Evolutionary conservation across 1,140 invertebrate species (phyloP), one percentile per base, ranked within the genome.

Genomic region (Ephestia elutella): DNA sequence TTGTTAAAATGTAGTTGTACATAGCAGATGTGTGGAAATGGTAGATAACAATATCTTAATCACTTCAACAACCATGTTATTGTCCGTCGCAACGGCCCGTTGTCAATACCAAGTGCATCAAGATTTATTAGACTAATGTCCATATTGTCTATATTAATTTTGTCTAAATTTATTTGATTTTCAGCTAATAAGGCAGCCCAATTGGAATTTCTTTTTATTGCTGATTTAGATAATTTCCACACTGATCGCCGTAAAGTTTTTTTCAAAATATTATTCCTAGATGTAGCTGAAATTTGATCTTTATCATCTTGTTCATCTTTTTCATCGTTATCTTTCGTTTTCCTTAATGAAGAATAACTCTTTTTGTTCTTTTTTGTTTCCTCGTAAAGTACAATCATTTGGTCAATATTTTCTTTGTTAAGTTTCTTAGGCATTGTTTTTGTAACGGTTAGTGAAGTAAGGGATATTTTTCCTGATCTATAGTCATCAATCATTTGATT

Each of bases 51-150:
- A 32, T 32, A 32, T 32, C 18, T 56, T 61, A 5, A 54, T 63
- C 60, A 68, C 54, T 66, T 71, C 10, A 63, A 50, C 8, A 70
- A 49, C 68, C 68, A 70, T 3, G 44, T 28, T 5, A 70, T 10
- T 18, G 57, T 60, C 2, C 59, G n/a, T 54, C 59, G 65, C 9
- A 71, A 15, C 3, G 62, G 10, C 59, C 65, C 65, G 49, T 63
- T 71, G 44, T 66, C 56, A 21, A 71, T 71, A 0, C 57, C 61
- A 13, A 68, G 20, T 19, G 49, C 63, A 10, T 71, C 60, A 13
- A 71, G n/a, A 54, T 66, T 61, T 17, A 71, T 65, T 0, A 70
- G 49, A 51, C 54, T 66, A 0, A 66, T 53, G 18, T 70, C 63
- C 11, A 70, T 15, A 38, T 63, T 60, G 17, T 70, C 67, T 17